Evolutionary conservation across 2,888 invertebrate genomes (phyloP), one percentile per base, ranked within the genome.

Genomic region (Ormyrus pomaceus): DNA sequence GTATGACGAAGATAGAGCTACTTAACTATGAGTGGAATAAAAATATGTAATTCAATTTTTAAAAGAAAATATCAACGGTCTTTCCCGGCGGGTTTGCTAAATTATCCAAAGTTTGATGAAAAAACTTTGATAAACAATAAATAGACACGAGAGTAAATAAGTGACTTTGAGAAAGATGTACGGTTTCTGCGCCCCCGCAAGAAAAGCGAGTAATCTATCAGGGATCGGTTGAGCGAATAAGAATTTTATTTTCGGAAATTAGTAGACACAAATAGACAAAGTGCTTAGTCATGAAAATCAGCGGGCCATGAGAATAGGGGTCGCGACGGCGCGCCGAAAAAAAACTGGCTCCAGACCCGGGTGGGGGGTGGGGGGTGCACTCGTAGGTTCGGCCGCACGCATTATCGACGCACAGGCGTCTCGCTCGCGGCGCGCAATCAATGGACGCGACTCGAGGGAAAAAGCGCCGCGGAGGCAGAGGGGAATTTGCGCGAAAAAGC

Each of bases 361-460:
- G 4, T 3, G 34, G 19, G 19, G 19, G 19, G 2, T 0, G 19
- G 19, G 64, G 51, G 56, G 56, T 6, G 56, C 34, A 64, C 64
- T 50, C 46, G 7, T 55, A 19, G 9, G 66, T 72, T 72, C 66
- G 73, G 7, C 65, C 7, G 4, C 9, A 58, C 46, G 51, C 71
- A 66, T 78, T 78, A 72, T 72, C 65, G 72, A 53, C 65, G 50
- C 71, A 46, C 6, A 46, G 56, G 53, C 34, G 45, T 13, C 45
- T 55, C 45, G 64, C 56, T 48, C 71, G 50, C 45, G 51, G 56
- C 84, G 83, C 82, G 84, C 84, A 86, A 87, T 86, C 86, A 86
- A 87, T 86, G 87, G 75, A 84, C 83, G 83, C 86, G 85, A 84
- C 83, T 11, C 72, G 64, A 64, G 50, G n/a, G 50, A 50, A n/a